Evolutionary conservation across 2,888 invertebrate species (phyloP).

Genomic region (Anoncus sp.): DNA sequence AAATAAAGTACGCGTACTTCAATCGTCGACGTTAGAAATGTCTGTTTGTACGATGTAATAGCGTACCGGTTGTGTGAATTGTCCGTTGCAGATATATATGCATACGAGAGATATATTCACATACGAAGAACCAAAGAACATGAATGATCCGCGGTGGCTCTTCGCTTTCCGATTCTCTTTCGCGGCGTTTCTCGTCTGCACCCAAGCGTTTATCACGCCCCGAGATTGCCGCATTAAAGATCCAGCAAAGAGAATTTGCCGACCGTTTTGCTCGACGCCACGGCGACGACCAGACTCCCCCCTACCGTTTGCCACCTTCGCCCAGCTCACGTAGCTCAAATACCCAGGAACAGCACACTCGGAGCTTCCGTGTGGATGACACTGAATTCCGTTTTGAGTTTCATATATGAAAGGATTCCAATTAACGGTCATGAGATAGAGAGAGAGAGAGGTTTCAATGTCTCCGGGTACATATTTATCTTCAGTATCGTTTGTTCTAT

Average conservation of each 20-base stretch:
- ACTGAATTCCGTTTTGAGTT: conserved; percentile 51
- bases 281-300: conserved; percentile 26
- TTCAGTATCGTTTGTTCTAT: conserved; percentile 3
- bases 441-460: conserved; percentile 47
- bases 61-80: conserved; percentile 72
- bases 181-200: conserved; percentile 77
- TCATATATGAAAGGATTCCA: conserved; percentile 61
- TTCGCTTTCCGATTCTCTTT: conserved; percentile 81
- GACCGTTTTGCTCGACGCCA: conserved; percentile 47
- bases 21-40: conserved; percentile 22
- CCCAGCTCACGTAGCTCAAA: conserved; percentile 13
- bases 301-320: conserved; percentile 45
- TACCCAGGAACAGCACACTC: conserved; percentile 39
- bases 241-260: conserved; percentile 81
- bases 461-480: conserved; percentile 42
- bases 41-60: conserved; percentile 81
- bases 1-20: conserved; percentile 35
- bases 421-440: conserved; percentile 50
- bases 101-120: conserved; percentile 2
- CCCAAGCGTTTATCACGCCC: conserved; percentile 82
- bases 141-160: conserved; percentile 62
- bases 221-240: conserved; percentile 83
- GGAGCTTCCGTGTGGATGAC: conserved; percentile 41
- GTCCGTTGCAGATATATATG: conserved; percentile 51
- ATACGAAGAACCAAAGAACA: conserved; percentile 39